Conservation (phyloP, 2,797 vertebrate genomes). For the Falco peregrinus region DNA sequence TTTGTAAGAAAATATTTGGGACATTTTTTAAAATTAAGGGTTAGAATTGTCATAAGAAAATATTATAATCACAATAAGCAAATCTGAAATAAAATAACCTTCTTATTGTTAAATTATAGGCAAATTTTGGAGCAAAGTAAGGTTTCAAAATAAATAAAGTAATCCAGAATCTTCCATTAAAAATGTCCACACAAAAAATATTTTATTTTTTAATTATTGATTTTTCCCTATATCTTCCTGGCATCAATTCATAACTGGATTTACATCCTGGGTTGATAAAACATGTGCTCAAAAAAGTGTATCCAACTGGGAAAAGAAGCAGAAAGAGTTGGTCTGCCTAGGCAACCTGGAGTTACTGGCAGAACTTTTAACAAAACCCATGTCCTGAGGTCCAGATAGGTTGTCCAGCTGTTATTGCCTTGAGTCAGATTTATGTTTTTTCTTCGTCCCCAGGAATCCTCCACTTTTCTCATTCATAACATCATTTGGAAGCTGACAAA, state of each 20-base stretch:
- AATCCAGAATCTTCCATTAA: neutral
- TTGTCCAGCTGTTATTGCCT: neutral
- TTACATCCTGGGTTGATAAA: neutral
- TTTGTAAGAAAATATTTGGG: neutral
- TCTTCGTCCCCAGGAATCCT: neutral
- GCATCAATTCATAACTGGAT: neutral
- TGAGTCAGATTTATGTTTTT: neutral
- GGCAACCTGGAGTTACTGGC: neutral
- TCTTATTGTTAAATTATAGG: neutral
- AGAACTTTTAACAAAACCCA: neutral
- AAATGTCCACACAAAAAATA: neutral
- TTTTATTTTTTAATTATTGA: neutral
- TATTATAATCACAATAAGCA: neutral
- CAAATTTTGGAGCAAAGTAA: neutral
- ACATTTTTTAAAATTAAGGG: neutral
- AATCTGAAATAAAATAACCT: neutral
- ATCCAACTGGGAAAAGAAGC: neutral
- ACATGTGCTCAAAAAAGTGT: neutral
- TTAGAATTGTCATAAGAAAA: neutral
- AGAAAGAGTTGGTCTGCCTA: neutral
- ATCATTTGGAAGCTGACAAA: neutral
- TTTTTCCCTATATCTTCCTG: neutral
- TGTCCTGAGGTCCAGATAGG: neutral
- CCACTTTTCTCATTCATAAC: neutral
- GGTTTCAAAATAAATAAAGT: neutral